Percentiles rank a stretch among this genome's conserved stretches.
These are phyloP conservation scores for Lycocerus yunnanus DNA, from an alignment of 2,888 invertebrate genomes.

Conservation along the genomic window DNA sequence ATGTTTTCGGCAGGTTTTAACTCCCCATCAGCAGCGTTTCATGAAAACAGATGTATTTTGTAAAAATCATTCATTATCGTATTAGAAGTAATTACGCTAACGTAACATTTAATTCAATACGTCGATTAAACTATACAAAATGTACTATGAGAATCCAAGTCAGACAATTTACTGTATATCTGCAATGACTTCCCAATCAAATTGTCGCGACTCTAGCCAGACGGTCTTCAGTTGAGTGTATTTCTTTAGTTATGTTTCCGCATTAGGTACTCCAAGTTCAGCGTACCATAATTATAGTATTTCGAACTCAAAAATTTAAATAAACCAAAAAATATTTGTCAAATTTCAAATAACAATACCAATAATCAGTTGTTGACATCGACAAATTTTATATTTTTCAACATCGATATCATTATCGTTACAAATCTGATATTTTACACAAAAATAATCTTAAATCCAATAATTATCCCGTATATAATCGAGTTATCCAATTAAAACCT, in stretches of 20 bases:
- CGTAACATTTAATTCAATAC: neutral
- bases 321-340: neutral
- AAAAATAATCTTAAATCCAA: neutral
- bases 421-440: neutral
- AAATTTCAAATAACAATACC: neutral
- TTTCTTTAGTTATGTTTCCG: conserved; percentile 11
- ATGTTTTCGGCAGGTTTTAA: conserved; percentile 36
- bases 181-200: conserved; percentile 8
- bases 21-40: conserved; percentile 36
- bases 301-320: neutral
- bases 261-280: neutral
- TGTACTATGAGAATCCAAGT: neutral
- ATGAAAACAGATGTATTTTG: conserved; percentile 39
- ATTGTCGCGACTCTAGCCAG: conserved; percentile 10
- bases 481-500: neutral
- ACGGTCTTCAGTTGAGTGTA: conserved; percentile 8
- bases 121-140: neutral
- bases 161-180: neutral
- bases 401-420: neutral
- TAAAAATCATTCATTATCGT: neutral
- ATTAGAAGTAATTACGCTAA: neutral
- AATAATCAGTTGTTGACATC: neutral
- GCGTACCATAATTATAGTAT: neutral
- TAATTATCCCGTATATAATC: neutral
- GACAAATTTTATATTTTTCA: neutral